Evolutionary conservation across 2,113 vertebrate species (phyloP).

Genomic region (Dunckerocampus dactyliophorus): DNA sequence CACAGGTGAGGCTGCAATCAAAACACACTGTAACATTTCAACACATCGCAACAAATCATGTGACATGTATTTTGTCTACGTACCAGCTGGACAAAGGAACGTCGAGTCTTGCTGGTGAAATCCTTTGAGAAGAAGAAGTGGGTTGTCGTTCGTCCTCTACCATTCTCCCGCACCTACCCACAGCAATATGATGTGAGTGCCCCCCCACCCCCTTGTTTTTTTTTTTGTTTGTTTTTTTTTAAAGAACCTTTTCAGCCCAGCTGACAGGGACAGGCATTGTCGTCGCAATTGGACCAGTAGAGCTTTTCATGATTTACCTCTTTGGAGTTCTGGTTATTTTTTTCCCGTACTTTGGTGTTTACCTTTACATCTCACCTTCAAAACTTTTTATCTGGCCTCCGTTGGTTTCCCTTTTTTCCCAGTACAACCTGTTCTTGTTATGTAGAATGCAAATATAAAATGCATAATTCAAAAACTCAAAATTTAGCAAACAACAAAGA

Average conservation of each 20-base stretch:
- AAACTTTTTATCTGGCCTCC: no score
- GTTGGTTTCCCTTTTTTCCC: no score
- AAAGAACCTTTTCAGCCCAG: slow-evolving; percentile 17
- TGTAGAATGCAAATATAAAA: no score
- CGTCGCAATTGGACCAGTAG: not conserved
- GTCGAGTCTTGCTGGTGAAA: slow-evolving; percentile 91
- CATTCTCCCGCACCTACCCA: slow-evolving; percentile 91
- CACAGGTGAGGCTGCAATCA: slow-evolving; percentile 78
- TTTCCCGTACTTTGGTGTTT: no score
- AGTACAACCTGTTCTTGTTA: no score
- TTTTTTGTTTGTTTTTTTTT: not conserved
- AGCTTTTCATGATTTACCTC: no score
- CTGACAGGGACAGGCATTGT: slow-evolving; percentile 23
- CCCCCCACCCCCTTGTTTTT: not conserved
- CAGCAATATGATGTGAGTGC: slow-evolving; percentile 94
- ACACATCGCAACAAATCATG: not conserved
- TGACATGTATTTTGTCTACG: not conserved
- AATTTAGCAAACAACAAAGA: no score
- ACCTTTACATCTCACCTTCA: no score
- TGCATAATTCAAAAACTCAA: no score
- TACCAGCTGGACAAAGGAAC: slow-evolving; percentile 92
- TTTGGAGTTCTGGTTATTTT: no score
- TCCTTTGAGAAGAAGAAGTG: slow-evolving; percentile 98
- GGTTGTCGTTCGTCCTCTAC: slow-evolving; percentile 92
- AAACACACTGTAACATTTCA: accelerated